Base-by-base conservation (phyloP, 2,888 invertebrate genomes). In the Melinaea marsaeus region DNA sequence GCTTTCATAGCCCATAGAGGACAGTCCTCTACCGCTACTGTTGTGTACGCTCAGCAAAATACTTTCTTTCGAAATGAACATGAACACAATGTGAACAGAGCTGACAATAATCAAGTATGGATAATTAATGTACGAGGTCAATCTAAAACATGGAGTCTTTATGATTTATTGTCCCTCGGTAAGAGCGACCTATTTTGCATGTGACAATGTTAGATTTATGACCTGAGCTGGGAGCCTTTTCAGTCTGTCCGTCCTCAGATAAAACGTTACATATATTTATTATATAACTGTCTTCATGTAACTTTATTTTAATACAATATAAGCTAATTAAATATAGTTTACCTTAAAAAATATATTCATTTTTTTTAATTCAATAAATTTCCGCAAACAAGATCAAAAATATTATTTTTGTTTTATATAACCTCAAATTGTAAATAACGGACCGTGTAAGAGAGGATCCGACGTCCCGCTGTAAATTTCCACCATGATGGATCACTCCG, bases 201-300 rank as follows among this genome's bases (percentile, higher is more conserved):
- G 57, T 56, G 63, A 64, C 61, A 69, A 65, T 65, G 65, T 63
- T 55, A 70, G 70, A 71, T 68, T 71, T 70, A 70, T 69, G 59
- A 63, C 51, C 35, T 56, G 55, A 57, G 57, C 60, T 46, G 22
- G n/a, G 34, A 64, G 58, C 32, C 58, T 47, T 35, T 63, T 22
- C 34, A 35, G 34, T 33, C 35, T 46, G 51, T 59, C 35, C 13
- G 37, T 56, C 55, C 32, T 22, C 22, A 3, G 13, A 45, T 13
- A 51, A 7, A 22, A 51, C 32, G 32, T 51, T 51, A 7, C 5
- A 51, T 32, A 6, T 6, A 51, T 9, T 51, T 51, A 51, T 51
- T 51, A 51, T 51, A 7, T 51, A 51, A 51, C 22, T 32, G 3
- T 51, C 1, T 5, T 51, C 32, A 22, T 32, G 32, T 5, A 11